phyloP scores from a whole-genome alignment of 2,113 vertebrate genomes.

The Burhinus bistriatus region DNA sequence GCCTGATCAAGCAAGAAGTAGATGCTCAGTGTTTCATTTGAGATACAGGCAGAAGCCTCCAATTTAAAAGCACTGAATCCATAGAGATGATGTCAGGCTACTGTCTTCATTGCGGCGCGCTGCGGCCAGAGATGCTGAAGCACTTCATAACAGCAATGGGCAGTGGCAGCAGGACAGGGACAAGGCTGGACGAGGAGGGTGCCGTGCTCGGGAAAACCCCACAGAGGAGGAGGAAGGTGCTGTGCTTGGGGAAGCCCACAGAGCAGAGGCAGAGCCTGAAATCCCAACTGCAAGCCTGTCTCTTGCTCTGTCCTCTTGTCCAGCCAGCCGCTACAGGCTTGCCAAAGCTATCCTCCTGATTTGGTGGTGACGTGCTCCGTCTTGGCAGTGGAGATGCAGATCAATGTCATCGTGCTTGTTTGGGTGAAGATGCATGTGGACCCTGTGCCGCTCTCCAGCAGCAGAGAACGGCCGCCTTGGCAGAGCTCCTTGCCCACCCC shows the following conservation, averaged over 20 bases:
- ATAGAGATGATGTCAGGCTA: accelerated
- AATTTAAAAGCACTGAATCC: background rate
- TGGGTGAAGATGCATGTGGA: background rate
- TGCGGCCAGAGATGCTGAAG: background rate
- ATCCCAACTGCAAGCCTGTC: background rate
- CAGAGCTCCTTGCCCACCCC: no score
- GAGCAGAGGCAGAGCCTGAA: background rate
- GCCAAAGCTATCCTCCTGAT: background rate
- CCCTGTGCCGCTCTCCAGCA: accelerated
- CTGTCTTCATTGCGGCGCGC: accelerated
- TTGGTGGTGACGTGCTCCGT: accelerated
- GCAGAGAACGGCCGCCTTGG: background rate
- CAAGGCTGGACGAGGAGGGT: background rate
- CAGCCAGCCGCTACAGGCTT: background rate
- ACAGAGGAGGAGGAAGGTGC: no score
- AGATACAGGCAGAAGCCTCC: no score
- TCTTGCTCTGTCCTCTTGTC: background rate
- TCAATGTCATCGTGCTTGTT: accelerated
- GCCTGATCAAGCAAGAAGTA: no score
- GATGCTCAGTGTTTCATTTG: background rate
- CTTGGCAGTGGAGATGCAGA: background rate
- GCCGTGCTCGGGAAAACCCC: background rate
- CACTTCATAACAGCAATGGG: no score
- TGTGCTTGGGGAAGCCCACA: background rate
- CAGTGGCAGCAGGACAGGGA: background rate